phyloP scores from a whole-genome alignment of 1,140 invertebrate genomes.

The Macrostomum lignano region DNA sequence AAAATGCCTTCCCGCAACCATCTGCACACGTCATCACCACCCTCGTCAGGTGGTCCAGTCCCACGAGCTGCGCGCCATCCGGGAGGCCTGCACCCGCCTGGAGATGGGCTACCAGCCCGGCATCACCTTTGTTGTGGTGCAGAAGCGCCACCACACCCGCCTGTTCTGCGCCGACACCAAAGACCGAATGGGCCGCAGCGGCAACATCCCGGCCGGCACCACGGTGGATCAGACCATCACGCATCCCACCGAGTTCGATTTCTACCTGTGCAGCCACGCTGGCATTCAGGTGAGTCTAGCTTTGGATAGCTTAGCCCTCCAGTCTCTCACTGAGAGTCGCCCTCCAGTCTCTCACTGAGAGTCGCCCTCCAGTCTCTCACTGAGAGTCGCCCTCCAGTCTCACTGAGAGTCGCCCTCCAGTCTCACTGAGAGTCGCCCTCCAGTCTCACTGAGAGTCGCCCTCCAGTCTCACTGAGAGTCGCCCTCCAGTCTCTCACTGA shows the following conservation, averaged over 20 bases:
- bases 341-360: too few species aligned
- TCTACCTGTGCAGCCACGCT: conserved; percentile 97
- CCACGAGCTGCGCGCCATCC: conserved; percentile 77
- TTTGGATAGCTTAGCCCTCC: too few species aligned
- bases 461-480: too few species aligned
- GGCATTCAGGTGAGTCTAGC: conserved; percentile 47
- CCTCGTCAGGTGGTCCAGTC: conserved; percentile 47
- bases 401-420: too few species aligned
- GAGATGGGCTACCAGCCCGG: conserved; percentile 92
- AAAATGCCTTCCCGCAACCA: too few species aligned
- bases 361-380: too few species aligned
- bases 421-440: too few species aligned
- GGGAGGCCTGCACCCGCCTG: conserved; percentile 90
- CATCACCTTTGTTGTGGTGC: conserved; percentile 96
- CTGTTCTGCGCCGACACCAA: conserved; percentile 95
- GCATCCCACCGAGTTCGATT: conserved; percentile 97
- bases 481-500: too few species aligned
- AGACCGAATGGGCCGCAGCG: conserved; percentile 82
- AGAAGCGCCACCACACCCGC: conserved; percentile 80
- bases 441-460: too few species aligned
- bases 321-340: too few species aligned
- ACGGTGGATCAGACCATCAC: conserved; percentile 97
- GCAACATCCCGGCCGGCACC: conserved; percentile 94
- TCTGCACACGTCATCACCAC: too few species aligned
- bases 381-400: too few species aligned